Base-by-base conservation (phyloP, 2,888 invertebrate genomes). In the Empis livida region DNA sequence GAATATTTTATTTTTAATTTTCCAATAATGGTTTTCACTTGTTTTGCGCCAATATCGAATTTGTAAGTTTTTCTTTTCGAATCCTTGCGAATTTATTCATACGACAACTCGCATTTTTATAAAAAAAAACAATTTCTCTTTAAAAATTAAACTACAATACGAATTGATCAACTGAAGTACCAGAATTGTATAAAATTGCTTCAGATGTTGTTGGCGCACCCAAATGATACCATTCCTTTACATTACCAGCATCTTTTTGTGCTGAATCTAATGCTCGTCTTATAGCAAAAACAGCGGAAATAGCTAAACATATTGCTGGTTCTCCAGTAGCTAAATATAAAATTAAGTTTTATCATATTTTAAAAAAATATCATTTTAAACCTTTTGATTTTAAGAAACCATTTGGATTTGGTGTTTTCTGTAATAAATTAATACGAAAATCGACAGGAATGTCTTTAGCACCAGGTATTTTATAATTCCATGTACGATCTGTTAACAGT, bases 391-490 rank as follows among this genome's bases (percentile, higher is more conserved):
- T 74, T 52, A 86, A 68, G 10, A 85, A 77, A 14, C 85, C 84
- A 10, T 68, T 60, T 1, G 75, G 72, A 62, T 85, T 86, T 11
- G 74, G 70, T 23, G 77, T 73, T 58, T 83, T 80, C 54, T 79
- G 76, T 38, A 77, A 70, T 52, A 88, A 76, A 52, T 79, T 79
- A 6, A 87, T 71, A 51, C 84, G 75, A 55, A 87, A 80, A 62
- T 86, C 83, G 15, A 79, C 74, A 1, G 87, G 86, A 57, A 87
- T 84, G 55, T 87, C 87, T 59, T 83, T 85, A 0, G 78, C 76
- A 1, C 84, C 83, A 0, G 86, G 85, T 2, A 81, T 78, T 57
- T 84, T 84, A 58, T 87, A 87, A 43, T 76, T 82, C 89, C 89
- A 88, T 1, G 86, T 84, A 20, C 80, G 71, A 56, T 79, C 72